phyloP scores from a whole-genome alignment of 2,797 vertebrate species.

The Chelmon rostratus region DNA sequence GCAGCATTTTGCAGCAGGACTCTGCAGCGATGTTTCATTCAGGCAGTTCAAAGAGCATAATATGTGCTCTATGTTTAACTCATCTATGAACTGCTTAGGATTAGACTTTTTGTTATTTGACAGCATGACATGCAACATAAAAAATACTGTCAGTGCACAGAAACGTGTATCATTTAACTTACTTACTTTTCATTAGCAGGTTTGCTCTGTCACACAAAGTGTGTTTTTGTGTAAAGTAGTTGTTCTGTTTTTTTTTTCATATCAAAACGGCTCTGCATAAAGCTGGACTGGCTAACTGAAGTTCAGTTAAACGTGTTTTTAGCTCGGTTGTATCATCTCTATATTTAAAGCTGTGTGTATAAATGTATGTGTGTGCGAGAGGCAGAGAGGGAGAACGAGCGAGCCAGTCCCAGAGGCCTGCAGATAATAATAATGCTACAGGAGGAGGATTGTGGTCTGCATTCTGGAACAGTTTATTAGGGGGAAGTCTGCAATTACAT shows the following conservation, averaged over 20 bases:
- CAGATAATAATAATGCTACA: slow-evolving; percentile 87
- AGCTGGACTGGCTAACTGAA: not conserved
- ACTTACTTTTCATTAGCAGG: not conserved
- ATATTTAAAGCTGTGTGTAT: slow-evolving; percentile 46
- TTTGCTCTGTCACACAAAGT: not conserved
- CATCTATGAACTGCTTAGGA: slow-evolving; percentile 18
- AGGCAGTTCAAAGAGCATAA: slow-evolving; percentile 16
- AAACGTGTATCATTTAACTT: not conserved
- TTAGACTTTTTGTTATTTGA: slow-evolving; percentile 15
- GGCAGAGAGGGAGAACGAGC: slow-evolving; percentile 43
- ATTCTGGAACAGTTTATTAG: slow-evolving; percentile 90
- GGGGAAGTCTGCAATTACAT: slow-evolving; percentile 93
- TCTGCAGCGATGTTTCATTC: not conserved
- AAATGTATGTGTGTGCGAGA: slow-evolving; percentile 35
- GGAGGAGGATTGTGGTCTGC: slow-evolving; percentile 84
- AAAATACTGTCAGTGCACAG: not conserved
- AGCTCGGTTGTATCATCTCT: slow-evolving; percentile 40
- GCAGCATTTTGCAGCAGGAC: slow-evolving; percentile 4
- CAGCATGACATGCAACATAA: not conserved
- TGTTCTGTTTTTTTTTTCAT: not conserved
- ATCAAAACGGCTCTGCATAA: not conserved
- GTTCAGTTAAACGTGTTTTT: slow-evolving; percentile 22
- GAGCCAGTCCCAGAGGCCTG: slow-evolving; percentile 56
- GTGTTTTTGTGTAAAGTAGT: not conserved
- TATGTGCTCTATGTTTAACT: not conserved